phyloP scores from a whole-genome alignment of 2,888 invertebrate genomes.

The Morpho achilles region DNA sequence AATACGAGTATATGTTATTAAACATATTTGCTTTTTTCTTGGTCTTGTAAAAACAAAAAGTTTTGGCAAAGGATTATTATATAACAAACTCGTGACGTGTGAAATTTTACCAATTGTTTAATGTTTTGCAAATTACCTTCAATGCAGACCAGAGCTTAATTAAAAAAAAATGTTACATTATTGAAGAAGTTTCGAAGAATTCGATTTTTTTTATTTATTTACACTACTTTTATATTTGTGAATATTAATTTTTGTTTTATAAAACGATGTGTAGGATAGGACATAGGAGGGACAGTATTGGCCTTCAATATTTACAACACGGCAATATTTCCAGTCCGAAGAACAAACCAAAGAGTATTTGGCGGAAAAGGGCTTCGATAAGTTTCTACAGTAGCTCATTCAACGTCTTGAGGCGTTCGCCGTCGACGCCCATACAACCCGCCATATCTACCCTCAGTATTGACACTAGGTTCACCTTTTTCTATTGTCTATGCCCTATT shows the following conservation, averaged over 20 bases:
- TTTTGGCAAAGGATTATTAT: too few species aligned
- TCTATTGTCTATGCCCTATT: constrained; percentile 14
- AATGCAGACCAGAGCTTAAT: too few species aligned
- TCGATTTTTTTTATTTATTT: too few species aligned
- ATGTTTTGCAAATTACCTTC: too few species aligned
- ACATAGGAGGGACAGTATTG: constrained; percentile 1
- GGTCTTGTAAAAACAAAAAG: too few species aligned
- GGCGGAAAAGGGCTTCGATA: constrained; percentile 47
- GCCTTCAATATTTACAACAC: constrained; percentile 7
- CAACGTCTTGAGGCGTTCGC: constrained; percentile 36
- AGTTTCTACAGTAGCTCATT: constrained; percentile 31
- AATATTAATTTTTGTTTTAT: background rate
- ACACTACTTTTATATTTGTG: background rate
- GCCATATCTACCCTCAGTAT: constrained; percentile 44
- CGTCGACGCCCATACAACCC: constrained; percentile 35
- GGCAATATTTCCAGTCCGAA: constrained; percentile 31
- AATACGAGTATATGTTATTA: too few species aligned
- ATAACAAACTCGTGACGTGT: too few species aligned
- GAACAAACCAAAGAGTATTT: constrained; percentile 35
- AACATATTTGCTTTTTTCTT: too few species aligned
- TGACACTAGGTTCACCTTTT: constrained; percentile 40
- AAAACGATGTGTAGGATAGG: background rate
- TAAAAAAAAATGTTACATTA: too few species aligned
- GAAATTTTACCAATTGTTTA: too few species aligned
- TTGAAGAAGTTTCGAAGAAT: too few species aligned